Evolutionary conservation across 2,888 invertebrate genomes (phyloP), one percentile per base, ranked within the genome.

Genomic region (Diplazon laetatorius): DNA sequence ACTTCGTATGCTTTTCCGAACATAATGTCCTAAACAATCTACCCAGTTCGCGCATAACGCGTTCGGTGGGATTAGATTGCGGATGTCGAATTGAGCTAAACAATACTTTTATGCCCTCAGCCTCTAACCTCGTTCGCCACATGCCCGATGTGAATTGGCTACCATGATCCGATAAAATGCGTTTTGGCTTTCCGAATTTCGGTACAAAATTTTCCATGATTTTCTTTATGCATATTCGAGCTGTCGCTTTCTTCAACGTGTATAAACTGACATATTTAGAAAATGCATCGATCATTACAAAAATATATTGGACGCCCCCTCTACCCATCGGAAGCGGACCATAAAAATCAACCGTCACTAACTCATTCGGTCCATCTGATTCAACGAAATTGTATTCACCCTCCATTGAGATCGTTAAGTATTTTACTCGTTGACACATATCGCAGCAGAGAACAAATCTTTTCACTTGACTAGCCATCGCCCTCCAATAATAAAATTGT

Each of bases 401-500:
- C 18, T 73, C 62, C 65, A 63, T 77, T 0, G 18, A 5, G 0
- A 35, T 6, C 12, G 66, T 63, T 0, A 18, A 5, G 16, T 62
- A 20, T 42, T 76, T 72, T 0, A 65, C 55, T 1, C 73, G 9
- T 20, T 79, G 76, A 25, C 76, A 80, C 14, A 77, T 4, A 9
- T 80, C 77, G 12, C 74, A 74, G 8, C 68, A 60, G 6, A 60
- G 5, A 6, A 80, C 48, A 9, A n/a, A 44, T 35, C 44, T 52
- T 39, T 77, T 80, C 4, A 70, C 52, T 6, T 68, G 37, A 9
- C 16, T 25, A 2, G 25, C 16, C 50, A 77, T 57, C 0, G 25
- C 30, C 6, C 59, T 57, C 74, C 73, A 77, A 44, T 63, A 71
- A 20, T 80, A 75, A 37, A 48, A 76, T 37, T 63, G 18, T 25